Base-by-base conservation (phyloP, 2,113 vertebrate genomes). In the Lipophrys pholis region DNA sequence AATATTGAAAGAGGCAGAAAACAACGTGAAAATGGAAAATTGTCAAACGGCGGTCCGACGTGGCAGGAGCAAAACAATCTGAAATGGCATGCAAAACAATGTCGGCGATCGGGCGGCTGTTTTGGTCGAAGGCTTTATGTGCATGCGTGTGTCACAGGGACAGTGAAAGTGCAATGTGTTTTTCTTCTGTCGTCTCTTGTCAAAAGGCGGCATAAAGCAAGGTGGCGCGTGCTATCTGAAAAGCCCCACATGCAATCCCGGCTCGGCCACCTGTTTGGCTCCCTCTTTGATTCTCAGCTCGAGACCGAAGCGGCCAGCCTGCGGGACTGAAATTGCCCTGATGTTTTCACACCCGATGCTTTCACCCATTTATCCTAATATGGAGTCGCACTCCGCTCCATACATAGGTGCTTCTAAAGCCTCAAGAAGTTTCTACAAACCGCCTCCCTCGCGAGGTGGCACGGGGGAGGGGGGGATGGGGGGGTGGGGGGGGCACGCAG, bases 1-100 rank as follows among this genome's bases (percentile, higher is more conserved):
- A 80, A 83, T 84, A 73, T 40, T 65, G 79, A 76, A 76, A 82
- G 21, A 30, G 21, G 21, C 21, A 4, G 21, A 81, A 87, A 87
- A 86, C 79, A 80, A 83, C 83, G 75, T 40, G 68, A 77, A 76
- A 83, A 82, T 76, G 58, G 56, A 76, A 87, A 88, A 81, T 83
- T 88, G 82, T 90, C 81, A 86, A 89, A 89, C 16, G 11, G 56
- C 57, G 21, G 67, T 82, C 64, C 12, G 53, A 82, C 81, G 68
- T 74, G 80, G 81, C 68, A 45, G 70, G 17, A 38, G 36, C 50
- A 55, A 72, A 81, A 82, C 82, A 87, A 84, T 83, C 72, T 85
- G 21, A 72, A 81, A 83, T 35, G 62, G 59, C 69, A 86, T 69
- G 67, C 72, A 82, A 83, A 81, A 60, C 56, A 76, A 68, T 76